Base-by-base conservation (phyloP, 2,797 vertebrate species). In the Gallinago nigripennis region DNA sequence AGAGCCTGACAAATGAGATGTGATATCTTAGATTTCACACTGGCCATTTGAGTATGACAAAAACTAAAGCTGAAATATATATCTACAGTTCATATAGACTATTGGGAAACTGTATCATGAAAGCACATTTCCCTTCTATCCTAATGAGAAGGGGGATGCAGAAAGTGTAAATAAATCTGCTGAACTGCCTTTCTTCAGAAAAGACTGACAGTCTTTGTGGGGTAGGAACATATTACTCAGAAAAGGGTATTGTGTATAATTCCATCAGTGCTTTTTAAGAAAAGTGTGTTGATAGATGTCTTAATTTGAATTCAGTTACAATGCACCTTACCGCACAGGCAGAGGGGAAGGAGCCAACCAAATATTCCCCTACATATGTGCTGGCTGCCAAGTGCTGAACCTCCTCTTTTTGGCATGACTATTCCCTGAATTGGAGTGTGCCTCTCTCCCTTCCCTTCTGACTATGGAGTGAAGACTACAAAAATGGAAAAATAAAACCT, bases 141-240 rank as follows among this genome's bases (percentile, higher is more conserved):
- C 70, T 95, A 95, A 96, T 76, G 57, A 97, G 94, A 77, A 96
- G 20, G 39, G 33, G 43, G 91, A 91, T 78, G 43, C 65, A 89
- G 84, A 89, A 91, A 96, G 57, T 57, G 60, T 35, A 82, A 66
- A 21, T 77, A 93, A 95, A 94, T 94, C 90, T 96, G 33, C 57
- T 93, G 90, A 88, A 88, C 16, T 96, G 82, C 86, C 65, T 96
- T 95, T 97, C 89, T 97, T 43, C 88, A 95, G 93, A 93, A 96
- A 97, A 97, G 86, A 95, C 79, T 95, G 92, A 94, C 90, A 96
- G 92, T 60, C 89, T 97, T 96, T 96, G 89, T 94, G 27, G 84
- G 79, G 89, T 94, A 94, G 73, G 94, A 97, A 95, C 96, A 87
- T 65, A 96, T 97, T 97, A 97, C 91, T 95, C 95, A 41, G 87